phyloP scores from a whole-genome alignment of 1,140 invertebrate species.

The Colletes gigas region DNA sequence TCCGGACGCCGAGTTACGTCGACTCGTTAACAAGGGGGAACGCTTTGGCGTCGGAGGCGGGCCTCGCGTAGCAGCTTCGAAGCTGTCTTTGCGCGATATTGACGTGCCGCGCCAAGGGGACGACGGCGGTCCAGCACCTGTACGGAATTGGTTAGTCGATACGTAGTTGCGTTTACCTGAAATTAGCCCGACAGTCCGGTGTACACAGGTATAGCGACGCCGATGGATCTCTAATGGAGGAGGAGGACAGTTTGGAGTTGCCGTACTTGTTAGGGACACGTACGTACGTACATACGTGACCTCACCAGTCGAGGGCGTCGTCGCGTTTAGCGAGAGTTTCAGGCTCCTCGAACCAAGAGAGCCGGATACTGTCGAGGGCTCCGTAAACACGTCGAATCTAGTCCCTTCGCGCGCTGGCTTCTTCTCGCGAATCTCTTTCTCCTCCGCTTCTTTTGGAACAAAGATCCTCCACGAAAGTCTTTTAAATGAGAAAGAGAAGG shows the following conservation, averaged over 20 bases:
- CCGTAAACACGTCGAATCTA: conserved; percentile 16
- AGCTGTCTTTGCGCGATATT: conserved; percentile 43
- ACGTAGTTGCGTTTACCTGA: conserved; percentile 64
- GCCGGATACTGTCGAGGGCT: conserved; percentile 9
- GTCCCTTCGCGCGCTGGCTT: no score
- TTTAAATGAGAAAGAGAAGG: no score
- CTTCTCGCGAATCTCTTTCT: no score
- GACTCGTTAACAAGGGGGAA: conserved; percentile 14
- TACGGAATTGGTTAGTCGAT: conserved; percentile 64
- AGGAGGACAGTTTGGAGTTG: conserved; percentile 52
- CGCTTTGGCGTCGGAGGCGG: conserved; percentile 23
- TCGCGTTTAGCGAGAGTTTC: conserved; percentile 19
- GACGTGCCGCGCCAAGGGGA: conserved; percentile 35
- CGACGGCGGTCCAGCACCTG: conserved; percentile 51
- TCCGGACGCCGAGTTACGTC: background rate
- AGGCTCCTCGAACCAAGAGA: background rate
- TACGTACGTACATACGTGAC: conserved; percentile 39
- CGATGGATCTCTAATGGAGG: conserved; percentile 61
- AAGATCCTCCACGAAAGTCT: no score
- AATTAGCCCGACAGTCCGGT: conserved; percentile 65
- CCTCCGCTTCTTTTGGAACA: no score
- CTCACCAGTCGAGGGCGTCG: conserved; percentile 3
- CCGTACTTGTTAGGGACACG: conserved; percentile 50
- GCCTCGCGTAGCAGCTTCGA: conserved; percentile 18
- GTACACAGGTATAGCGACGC: conserved; percentile 49